Evolutionary conservation across 2,888 invertebrate genomes (phyloP).

Genomic region (Morpho deidamia): DNA sequence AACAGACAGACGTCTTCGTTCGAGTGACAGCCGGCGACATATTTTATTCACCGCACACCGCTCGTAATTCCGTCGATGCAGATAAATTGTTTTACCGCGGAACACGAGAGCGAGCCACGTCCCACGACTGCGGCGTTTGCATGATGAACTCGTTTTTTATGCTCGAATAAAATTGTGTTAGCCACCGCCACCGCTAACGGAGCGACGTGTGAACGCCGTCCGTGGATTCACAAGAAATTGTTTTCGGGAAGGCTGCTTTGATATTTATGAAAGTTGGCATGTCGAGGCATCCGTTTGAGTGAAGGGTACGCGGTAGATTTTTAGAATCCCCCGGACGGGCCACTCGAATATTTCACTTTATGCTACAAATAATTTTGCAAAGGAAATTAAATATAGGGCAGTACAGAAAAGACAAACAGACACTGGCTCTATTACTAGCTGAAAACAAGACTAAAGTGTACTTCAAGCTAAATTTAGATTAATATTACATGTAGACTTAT

Average conservation of each 20-base stretch:
- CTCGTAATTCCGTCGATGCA: constrained; percentile 76
- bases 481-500: too few relatives aligned
- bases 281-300: constrained; percentile 55
- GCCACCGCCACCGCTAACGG: constrained; percentile 50
- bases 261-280: constrained; percentile 73
- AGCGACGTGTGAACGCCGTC: constrained; percentile 61
- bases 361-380: constrained; percentile 13
- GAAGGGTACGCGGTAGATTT: constrained; percentile 55
- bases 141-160: constrained; percentile 78
- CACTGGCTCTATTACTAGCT: too few relatives aligned
- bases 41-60: constrained; percentile 74
- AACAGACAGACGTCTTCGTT: constrained; percentile 52
- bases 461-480: too few relatives aligned
- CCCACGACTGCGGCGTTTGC: constrained; percentile 73
- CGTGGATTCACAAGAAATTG: constrained; percentile 64
- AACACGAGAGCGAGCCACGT: constrained; percentile 62
- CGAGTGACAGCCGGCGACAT: constrained; percentile 74
- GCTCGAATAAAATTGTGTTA: constrained; percentile 77
- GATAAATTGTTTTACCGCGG: constrained; percentile 78
- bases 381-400: neutral
- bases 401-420: too few relatives aligned
- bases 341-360: constrained; percentile 29
- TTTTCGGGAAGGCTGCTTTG: constrained; percentile 66
- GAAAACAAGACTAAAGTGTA: too few relatives aligned
- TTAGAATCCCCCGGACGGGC: constrained; percentile 38